A percentile compares a stretch with the other conserved stretches of the same genome.
Conservation (phyloP, 2,888 invertebrate genomes). For the Brachycybe producta region DNA sequence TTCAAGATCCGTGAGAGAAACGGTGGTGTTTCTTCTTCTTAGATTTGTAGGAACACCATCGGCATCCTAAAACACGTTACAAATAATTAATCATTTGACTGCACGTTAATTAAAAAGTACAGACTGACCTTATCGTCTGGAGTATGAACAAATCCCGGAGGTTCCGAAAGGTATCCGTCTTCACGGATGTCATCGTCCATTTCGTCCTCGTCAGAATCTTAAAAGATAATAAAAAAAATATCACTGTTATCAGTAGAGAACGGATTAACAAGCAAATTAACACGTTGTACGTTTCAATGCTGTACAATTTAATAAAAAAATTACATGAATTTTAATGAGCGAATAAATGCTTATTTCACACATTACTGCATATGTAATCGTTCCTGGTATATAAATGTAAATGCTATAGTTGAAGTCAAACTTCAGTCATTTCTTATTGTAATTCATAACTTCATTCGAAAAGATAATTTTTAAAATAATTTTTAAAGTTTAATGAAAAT, state of each 20-base stretch:
- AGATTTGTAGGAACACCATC: background rate
- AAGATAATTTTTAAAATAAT: too few relatives aligned
- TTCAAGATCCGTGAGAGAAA: background rate
- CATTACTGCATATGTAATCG: too few relatives aligned
- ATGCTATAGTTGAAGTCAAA: too few relatives aligned
- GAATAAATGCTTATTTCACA: too few relatives aligned
- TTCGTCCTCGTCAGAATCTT: conserved; percentile 41
- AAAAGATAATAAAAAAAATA: background rate
- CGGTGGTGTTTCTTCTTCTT: background rate
- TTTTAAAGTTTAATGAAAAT: too few relatives aligned
- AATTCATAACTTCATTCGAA: too few relatives aligned
- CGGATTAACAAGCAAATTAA: too few relatives aligned
- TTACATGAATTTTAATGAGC: too few relatives aligned
- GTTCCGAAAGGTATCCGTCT: conserved; percentile 72
- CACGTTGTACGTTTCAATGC: too few relatives aligned
- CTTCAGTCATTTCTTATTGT: too few relatives aligned
- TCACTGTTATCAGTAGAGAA: background rate
- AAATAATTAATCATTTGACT: background rate
- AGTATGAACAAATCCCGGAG: conserved; percentile 37
- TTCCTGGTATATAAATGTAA: too few relatives aligned
- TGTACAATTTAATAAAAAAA: too few relatives aligned
- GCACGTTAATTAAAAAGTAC: background rate
- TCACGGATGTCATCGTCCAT: conserved; percentile 51
- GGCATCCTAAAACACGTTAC: background rate
- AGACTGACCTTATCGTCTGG: background rate